Conservation (phyloP, 2,888 invertebrate species). For the Cheilosia scutellata region DNA sequence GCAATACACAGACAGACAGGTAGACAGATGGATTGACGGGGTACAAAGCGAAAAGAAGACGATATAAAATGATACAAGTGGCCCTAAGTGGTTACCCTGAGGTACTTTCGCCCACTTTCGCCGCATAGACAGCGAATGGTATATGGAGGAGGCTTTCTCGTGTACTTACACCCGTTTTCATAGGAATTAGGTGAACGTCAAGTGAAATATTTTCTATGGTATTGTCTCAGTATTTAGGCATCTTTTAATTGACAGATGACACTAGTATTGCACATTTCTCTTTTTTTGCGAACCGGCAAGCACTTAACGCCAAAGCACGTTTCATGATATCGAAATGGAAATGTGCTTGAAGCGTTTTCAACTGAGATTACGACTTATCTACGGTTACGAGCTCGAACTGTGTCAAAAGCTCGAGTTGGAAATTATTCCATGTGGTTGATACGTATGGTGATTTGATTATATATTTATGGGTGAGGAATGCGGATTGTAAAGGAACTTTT, state of each 20-base stretch:
- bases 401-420: conserved; percentile 29
- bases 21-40: conserved; percentile 41
- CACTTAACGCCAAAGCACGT: conserved; percentile 18
- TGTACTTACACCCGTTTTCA: conserved; percentile 42
- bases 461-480: background rate
- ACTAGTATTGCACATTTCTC: conserved; percentile 55
- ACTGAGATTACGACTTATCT: background rate
- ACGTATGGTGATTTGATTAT: background rate
- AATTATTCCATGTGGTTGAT: background rate
- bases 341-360: conserved; percentile 31
- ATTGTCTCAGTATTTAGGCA: conserved; percentile 24
- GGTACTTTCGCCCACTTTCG: conserved; percentile 47
- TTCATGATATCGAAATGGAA: conserved; percentile 33
- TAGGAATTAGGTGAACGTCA: conserved; percentile 60
- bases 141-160: conserved; percentile 23
- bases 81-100: conserved; percentile 39
- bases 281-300: conserved; percentile 32
- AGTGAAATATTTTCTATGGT: conserved; percentile 31
- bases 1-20: conserved; percentile 21
- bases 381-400: conserved; percentile 16
- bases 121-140: background rate
- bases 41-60: conserved; percentile 2
- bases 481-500: too few species aligned
- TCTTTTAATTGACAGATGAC: conserved; percentile 38
- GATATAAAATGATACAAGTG: conserved; percentile 27